Percentiles rank a stretch among this genome's conserved stretches.
phyloP scores from a whole-genome alignment of 2,888 invertebrate genomes.

The Epirrhoe tristata region DNA sequence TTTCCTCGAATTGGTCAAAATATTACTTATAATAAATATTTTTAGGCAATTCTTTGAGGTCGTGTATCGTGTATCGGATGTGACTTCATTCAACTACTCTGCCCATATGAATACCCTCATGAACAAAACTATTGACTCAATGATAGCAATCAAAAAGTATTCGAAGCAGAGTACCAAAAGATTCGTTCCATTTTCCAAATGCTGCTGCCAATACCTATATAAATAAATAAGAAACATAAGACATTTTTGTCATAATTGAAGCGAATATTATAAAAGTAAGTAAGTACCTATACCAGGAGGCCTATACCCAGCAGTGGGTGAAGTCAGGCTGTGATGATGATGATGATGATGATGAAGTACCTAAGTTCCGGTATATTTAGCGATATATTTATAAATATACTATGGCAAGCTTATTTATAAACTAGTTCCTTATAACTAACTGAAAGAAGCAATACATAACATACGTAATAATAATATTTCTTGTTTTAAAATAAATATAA shows the following conservation, averaged over 20 bases:
- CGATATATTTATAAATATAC: not conserved
- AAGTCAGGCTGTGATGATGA: too few species aligned
- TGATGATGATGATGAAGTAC: too few species aligned
- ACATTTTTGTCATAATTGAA: not conserved
- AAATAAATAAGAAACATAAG: conserved; percentile 24
- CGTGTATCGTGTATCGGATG: not conserved
- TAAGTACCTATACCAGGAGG: too few species aligned
- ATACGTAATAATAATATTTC: not conserved
- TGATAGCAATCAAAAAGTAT: conserved; percentile 26
- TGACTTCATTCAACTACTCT: not conserved
- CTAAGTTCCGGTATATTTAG: not conserved
- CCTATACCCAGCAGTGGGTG: too few species aligned
- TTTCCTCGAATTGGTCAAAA: not conserved
- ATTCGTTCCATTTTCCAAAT: conserved; percentile 19
- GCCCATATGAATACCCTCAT: conserved; percentile 24
- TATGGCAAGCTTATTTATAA: not conserved
- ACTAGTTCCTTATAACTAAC: not conserved
- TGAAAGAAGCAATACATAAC: not conserved
- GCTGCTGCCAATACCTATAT: conserved; percentile 27
- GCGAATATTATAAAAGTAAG: conserved; percentile 1
- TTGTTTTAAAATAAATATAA: not conserved
- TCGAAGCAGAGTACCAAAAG: conserved; percentile 29
- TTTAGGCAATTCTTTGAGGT: not conserved
- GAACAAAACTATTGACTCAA: conserved; percentile 20
- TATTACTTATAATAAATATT: not conserved